Evolutionary conservation across 2,113 vertebrate species (phyloP).

Genomic region (Ginglymostoma cirratum): DNA sequence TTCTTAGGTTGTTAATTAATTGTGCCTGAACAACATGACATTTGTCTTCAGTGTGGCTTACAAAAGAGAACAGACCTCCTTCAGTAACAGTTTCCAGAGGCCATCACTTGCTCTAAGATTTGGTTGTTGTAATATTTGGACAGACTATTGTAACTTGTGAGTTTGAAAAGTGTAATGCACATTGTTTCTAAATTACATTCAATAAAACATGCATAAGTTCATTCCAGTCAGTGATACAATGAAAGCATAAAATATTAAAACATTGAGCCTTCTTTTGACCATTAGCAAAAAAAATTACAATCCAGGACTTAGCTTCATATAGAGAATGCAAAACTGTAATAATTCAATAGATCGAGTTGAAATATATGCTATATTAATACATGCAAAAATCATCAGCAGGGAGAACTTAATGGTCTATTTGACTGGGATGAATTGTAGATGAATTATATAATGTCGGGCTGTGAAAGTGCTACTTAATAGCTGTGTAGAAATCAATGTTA

Average conservation of each 20-base stretch:
- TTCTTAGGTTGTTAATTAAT: not conserved
- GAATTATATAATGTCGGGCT: not conserved
- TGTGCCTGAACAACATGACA: not conserved
- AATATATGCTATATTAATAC: slow-evolving; percentile 15
- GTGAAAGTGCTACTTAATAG: slow-evolving; percentile 24
- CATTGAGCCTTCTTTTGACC: not conserved
- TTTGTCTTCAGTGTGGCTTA: not conserved
- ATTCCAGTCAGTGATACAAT: slow-evolving; percentile 4
- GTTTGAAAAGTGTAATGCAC: not conserved
- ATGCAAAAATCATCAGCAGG: slow-evolving; percentile 25
- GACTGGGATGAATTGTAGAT: slow-evolving; percentile 6
- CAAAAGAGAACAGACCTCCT: not conserved
- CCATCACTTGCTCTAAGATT: not conserved
- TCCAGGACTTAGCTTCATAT: not conserved
- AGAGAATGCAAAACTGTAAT: not conserved
- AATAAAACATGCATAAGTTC: slow-evolving; percentile 31
- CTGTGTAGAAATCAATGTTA: not conserved
- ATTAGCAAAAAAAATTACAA: not conserved
- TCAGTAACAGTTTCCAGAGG: not conserved
- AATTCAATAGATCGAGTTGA: slow-evolving; percentile 1
- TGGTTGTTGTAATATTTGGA: not conserved
- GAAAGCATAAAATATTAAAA: slow-evolving; percentile 20
- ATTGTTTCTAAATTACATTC: slow-evolving; percentile 11
- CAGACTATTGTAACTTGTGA: not conserved
- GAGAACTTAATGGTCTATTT: slow-evolving; percentile 28